These are phyloP conservation scores for Eremobia ochroleuca DNA, from an alignment of 2,888 invertebrate species.

Conservation along the genomic window DNA sequence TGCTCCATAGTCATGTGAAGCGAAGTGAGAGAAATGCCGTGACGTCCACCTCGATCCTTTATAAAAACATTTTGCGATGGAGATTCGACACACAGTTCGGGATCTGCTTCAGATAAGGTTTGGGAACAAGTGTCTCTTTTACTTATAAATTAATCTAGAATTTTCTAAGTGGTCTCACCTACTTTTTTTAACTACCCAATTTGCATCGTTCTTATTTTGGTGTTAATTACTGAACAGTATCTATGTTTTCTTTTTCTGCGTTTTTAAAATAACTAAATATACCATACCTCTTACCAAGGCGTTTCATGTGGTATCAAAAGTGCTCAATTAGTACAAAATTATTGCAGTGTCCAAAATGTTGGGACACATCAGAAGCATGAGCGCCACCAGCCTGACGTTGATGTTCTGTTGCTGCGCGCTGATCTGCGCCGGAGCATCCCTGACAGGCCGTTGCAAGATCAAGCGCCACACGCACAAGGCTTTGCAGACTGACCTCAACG, in stretches of 20 bases:
- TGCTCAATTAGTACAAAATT: background rate
- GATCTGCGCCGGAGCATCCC: slow-evolving; percentile 70
- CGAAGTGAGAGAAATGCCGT: slow-evolving; percentile 82
- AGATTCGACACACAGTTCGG: slow-evolving; percentile 73
- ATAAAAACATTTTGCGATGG: slow-evolving; percentile 78
- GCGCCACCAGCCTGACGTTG: slow-evolving; percentile 69
- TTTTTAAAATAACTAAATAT: background rate
- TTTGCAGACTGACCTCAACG: slow-evolving; percentile 90
- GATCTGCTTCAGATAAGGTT: slow-evolving; percentile 72
- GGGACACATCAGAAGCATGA: slow-evolving; percentile 51
- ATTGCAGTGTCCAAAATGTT: slow-evolving; percentile 61
- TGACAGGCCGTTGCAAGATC: slow-evolving; percentile 79
- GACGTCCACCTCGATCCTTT: slow-evolving; percentile 81
- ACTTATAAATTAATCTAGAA: background rate
- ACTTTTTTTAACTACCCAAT: background rate
- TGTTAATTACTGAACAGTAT: background rate
- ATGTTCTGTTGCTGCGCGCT: slow-evolving; percentile 74
- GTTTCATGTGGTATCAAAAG: background rate
- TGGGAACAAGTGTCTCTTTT: slow-evolving; percentile 12
- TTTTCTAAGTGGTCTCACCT: background rate
- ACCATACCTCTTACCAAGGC: background rate
- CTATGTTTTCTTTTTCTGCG: background rate
- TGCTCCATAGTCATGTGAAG: slow-evolving; percentile 80
- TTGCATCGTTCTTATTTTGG: background rate
- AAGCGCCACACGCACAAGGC: slow-evolving; percentile 84